Evolutionary conservation across 2,888 invertebrate genomes (phyloP), one percentile per base, ranked within the genome.

Genomic region (Caenorhabditis zanzibari): DNA sequence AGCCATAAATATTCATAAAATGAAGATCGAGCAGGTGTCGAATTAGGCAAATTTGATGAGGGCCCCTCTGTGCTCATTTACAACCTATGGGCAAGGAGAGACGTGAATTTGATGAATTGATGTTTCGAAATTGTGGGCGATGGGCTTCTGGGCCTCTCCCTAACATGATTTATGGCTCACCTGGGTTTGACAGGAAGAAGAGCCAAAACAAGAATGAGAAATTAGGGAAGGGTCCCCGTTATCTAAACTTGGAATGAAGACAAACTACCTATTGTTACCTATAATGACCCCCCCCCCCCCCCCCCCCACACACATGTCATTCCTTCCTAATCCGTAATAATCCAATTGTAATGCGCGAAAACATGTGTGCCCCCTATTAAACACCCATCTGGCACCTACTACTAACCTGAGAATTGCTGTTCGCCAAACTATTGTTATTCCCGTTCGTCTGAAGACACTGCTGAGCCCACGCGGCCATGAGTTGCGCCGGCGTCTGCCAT

Each of bases 401-500:
- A 44, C 63, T 5, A 22, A 68, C 68, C 68, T 68, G 68, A 38
- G 68, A 68, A 63, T 38, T 44, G 44, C 71, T 19, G 22, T 14
- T 44, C n/a, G n/a, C n/a, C 54, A 66, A 59, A 38, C 35, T 49
- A 41, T 63, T 56, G 32, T 58, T 66, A 49, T 69, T 61, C 5
- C 32, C 32, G 32, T 32, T 32, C 32, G 32, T 32, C 35, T 71
- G 72, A 38, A 72, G 66, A 28, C 73, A 79, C 35, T 88, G 87
- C 68, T 87, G 87, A 19, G 85, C 85, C 88, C 88, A 89, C 26
- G 74, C 87, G 41, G 88, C 86, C 86, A 88, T 87, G 52, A 89
- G 44, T 41, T 88, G 85, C 10, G 87, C 87, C 1, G 82, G 82
- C 7, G 77, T 77, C 38, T 58, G 49, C 69, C 59, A 81, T 54